Percentiles rank a stretch among this genome's conserved stretches.
Conservation (phyloP, 2,797 vertebrate species). For the Carcharodon carcharias region DNA sequence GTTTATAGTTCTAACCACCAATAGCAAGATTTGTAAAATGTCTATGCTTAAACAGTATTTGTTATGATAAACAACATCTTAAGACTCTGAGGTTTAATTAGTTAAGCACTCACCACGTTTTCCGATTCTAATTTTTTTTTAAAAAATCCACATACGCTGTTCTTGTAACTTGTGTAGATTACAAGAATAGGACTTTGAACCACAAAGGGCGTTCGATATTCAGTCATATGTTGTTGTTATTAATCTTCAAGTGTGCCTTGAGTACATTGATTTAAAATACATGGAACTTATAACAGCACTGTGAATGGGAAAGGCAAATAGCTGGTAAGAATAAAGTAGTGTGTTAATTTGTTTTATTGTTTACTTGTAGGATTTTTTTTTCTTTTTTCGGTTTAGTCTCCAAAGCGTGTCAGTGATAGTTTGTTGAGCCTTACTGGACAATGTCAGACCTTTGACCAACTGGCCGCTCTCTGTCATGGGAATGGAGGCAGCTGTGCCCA, state of each 20-base stretch:
- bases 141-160: background rate
- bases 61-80: background rate
- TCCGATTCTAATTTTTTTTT: background rate
- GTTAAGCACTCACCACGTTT: background rate
- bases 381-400: constrained; percentile 49
- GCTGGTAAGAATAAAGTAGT: constrained; percentile 40
- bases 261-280: constrained; percentile 16
- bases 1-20: background rate
- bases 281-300: background rate
- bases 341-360: constrained; percentile 45
- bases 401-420: constrained; percentile 53
- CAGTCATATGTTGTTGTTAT: background rate
- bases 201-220: background rate
- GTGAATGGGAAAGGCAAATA: constrained; percentile 23
- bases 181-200: background rate
- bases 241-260: background rate
- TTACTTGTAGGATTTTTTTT: constrained; percentile 45
- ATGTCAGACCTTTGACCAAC: constrained; percentile 65
- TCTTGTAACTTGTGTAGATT: background rate
- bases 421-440: constrained; percentile 49
- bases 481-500: constrained; percentile 52
- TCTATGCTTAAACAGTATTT: no score
- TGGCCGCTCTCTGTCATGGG: constrained; percentile 59
- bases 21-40: background rate
- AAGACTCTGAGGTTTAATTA: background rate